These are phyloP conservation scores for Acanthosoma haemorrhoidale DNA, from an alignment of 2,888 invertebrate species.

Conservation along the genomic window DNA sequence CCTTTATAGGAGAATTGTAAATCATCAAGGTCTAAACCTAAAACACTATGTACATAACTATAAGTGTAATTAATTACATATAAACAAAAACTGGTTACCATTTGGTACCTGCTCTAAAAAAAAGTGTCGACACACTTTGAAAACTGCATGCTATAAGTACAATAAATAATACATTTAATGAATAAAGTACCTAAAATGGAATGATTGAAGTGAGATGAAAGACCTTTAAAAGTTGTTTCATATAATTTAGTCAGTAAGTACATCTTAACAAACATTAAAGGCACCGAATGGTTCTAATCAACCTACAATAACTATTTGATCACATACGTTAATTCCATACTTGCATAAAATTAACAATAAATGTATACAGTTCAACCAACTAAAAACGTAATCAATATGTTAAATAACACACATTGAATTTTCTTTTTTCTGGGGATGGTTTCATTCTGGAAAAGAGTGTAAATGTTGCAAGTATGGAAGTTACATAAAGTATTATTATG, in stretches of 20 bases:
- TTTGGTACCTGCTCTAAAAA: conserved; percentile 13
- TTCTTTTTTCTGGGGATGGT: background rate
- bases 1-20: conserved; percentile 17
- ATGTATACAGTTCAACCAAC: background rate
- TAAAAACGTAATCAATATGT: no score
- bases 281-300: conserved; percentile 16
- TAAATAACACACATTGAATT: no score
- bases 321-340: conserved; percentile 16
- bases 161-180: conserved; percentile 12
- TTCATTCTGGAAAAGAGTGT: background rate
- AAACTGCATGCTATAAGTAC: background rate
- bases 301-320: conserved; percentile 24
- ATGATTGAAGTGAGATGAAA: conserved; percentile 15
- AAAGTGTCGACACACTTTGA: conserved; percentile 4
- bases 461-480: conserved; percentile 17
- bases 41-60: conserved; percentile 21
- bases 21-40: conserved; percentile 19
- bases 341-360: background rate
- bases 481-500: background rate
- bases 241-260: conserved; percentile 6
- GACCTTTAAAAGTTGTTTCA: conserved; percentile 10
- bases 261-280: conserved; percentile 4
- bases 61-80: conserved; percentile 27
- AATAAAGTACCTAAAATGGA: background rate
- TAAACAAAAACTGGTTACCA: conserved; percentile 22